Conservation (phyloP, 2,888 invertebrate genomes). For the Trypoxylon attenuatum region DNA sequence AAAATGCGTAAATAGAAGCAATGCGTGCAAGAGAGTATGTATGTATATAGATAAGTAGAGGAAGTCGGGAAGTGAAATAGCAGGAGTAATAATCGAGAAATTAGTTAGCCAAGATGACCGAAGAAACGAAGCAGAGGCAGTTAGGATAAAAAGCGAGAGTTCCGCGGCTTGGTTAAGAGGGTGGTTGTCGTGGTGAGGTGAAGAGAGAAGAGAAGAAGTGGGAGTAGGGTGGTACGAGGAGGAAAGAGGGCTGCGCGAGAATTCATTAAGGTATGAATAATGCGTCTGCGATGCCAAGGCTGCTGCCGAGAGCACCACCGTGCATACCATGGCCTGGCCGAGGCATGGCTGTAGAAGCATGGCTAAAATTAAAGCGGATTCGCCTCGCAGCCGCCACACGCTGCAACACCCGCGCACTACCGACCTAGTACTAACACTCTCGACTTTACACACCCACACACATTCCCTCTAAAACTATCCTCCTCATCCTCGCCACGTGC, state of each 20-base stretch:
- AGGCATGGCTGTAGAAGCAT: constrained; percentile 63
- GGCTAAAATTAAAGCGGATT: constrained; percentile 71
- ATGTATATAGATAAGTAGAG: too few species aligned
- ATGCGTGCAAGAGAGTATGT: too few species aligned
- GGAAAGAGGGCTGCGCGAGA: constrained; percentile 60
- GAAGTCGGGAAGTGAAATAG: too few species aligned
- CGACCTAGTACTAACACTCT: too few species aligned
- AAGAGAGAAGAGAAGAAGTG: background rate
- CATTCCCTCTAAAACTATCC: constrained; percentile 52
- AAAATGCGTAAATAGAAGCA: too few species aligned
- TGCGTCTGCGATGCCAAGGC: constrained; percentile 73
- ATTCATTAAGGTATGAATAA: constrained; percentile 74
- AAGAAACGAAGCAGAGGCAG: constrained; percentile 4
- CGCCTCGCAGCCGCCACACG: constrained; percentile 53
- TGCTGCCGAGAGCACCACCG: constrained; percentile 65
- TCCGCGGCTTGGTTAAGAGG: constrained; percentile 37
- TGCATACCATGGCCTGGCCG: constrained; percentile 66
- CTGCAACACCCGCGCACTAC: too few species aligned
- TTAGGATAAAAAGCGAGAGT: constrained; percentile 41
- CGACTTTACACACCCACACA: too few species aligned
- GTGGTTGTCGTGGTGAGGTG: constrained; percentile 18
- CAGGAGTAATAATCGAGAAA: constrained; percentile 25
- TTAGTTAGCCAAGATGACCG: background rate
- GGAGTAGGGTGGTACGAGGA: constrained; percentile 8
- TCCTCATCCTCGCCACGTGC: constrained; percentile 56